A percentile compares a stretch with the other conserved stretches of the same genome.
Evolutionary conservation across 2,113 vertebrate species (phyloP).

Genomic region (Tricholaema leucomelas): DNA sequence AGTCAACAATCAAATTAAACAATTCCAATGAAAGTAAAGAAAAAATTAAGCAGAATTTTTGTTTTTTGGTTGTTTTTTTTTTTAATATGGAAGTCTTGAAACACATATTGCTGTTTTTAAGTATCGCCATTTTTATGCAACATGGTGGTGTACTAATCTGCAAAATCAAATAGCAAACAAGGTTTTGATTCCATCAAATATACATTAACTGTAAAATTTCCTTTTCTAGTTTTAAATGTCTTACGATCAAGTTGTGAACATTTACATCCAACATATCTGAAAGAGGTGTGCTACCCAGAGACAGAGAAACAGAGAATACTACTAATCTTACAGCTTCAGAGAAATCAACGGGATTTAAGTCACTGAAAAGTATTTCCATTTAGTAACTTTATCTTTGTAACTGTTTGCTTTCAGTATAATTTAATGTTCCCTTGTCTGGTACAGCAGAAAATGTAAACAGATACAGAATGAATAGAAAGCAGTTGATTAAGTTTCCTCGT

Average conservation of each 20-base stretch:
- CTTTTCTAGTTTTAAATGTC: not conserved
- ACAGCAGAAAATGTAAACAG: constrained; percentile 50
- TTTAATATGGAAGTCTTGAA: not conserved
- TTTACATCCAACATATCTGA: not conserved
- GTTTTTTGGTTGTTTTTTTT: too few species aligned
- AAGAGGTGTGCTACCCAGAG: not conserved
- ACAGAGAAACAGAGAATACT: not conserved
- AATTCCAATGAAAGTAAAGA: not conserved
- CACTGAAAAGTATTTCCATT: not conserved
- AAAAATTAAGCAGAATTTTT: not conserved
- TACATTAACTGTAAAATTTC: not conserved
- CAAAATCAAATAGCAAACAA: not conserved
- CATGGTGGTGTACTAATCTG: not conserved
- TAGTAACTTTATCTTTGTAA: constrained; percentile 44
- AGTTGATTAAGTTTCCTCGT: constrained; percentile 6
- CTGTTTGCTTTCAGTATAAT: constrained; percentile 49
- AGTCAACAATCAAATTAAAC: not conserved
- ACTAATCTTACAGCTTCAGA: not conserved
- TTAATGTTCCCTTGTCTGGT: constrained; percentile 19
- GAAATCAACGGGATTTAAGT: not conserved
- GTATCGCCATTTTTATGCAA: not conserved
- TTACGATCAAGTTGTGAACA: not conserved
- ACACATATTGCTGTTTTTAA: not conserved
- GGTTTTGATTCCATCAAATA: not conserved
- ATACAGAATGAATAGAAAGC: constrained; percentile 33